Evolutionary conservation across 2,888 invertebrate genomes (phyloP).

Genomic region (Eupithecia pulchellata): DNA sequence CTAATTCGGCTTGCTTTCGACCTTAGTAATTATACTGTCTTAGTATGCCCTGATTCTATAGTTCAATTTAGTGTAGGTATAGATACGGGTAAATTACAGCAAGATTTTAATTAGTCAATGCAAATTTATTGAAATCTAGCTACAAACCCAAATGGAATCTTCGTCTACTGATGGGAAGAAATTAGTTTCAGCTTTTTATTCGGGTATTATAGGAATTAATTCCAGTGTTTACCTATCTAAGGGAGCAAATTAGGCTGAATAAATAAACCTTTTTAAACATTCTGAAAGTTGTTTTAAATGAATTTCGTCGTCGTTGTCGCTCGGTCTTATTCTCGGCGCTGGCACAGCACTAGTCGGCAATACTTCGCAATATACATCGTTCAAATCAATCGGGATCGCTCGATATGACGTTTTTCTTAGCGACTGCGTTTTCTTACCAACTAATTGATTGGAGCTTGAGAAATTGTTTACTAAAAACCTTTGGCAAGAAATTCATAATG

Average conservation of each 20-base stretch:
- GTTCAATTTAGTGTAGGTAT: not conserved
- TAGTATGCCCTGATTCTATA: not conserved
- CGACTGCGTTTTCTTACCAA: slow-evolving; percentile 26
- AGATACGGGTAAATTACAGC: not conserved
- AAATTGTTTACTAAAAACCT: slow-evolving; percentile 30
- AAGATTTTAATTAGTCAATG: not conserved
- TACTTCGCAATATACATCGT: slow-evolving; percentile 23
- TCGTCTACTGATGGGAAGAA: not conserved
- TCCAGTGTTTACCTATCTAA: not conserved
- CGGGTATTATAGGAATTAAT: not conserved
- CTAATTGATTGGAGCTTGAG: slow-evolving; percentile 33
- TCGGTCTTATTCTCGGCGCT: not conserved
- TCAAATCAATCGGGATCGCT: slow-evolving; percentile 33
- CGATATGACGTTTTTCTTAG: slow-evolving; percentile 21
- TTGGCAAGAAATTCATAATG: not conserved
- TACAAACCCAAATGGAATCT: not conserved
- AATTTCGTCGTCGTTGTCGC: not conserved
- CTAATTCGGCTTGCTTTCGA: slow-evolving; percentile 10
- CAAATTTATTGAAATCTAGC: not conserved
- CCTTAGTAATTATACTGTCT: not conserved
- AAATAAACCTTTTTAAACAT: not conserved
- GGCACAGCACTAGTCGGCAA: slow-evolving; percentile 22
- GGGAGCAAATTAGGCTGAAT: not conserved
- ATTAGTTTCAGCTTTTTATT: not conserved
- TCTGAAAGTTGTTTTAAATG: not conserved